Base-by-base conservation (phyloP, 2,113 vertebrate species). In the Copsychus sechellarum region DNA sequence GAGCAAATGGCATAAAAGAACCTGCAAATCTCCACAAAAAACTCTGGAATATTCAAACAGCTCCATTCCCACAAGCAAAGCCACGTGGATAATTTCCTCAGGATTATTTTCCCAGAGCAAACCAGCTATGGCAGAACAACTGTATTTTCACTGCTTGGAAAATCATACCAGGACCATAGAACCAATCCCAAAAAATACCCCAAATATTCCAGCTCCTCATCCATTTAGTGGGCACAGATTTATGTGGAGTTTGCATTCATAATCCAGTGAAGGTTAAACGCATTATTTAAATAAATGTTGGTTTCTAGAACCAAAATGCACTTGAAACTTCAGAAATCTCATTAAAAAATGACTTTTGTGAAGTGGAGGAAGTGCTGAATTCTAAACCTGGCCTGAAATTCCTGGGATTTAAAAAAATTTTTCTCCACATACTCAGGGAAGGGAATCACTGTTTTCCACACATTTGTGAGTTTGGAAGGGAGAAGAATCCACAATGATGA, bases 161-260 rank as follows among this genome's bases (percentile, higher is more conserved):
- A 87, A 50, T 14, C 20, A 9, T 6, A 4, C 14, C 38, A 8
- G 40, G 56, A 9, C 56, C 31, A 3, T 34, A 65, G 77, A 73
- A 25, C 3, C 43, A 43, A 8, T 0, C 10, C 15, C 38, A 0
- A 12, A 12, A 50, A 84, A 31, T 18, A 16, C 38, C 58, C 36
- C 65, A 69, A 15, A 29, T 21, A 64, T 50, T 67, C 54, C 33
- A 14, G 33, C 43, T 84, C 48, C 45, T 77, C 45, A 21, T 28
- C 18, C 11, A 8, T 54, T 67, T 26, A 8, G 9, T 6, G 4
- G 40, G 57, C 62, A 40, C 14, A 4, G 25, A 4, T 29, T 53
- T 14, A 11, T 4, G 23, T 11, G 22, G 34, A 36, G 28, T 34
- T 62, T 45, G 23, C 8, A 14, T 47, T 45, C 5, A 1, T 6